These are phyloP conservation scores for Drosophila gunungcola DNA, from an alignment of 1,140 invertebrate genomes.

Conservation along the genomic window DNA sequence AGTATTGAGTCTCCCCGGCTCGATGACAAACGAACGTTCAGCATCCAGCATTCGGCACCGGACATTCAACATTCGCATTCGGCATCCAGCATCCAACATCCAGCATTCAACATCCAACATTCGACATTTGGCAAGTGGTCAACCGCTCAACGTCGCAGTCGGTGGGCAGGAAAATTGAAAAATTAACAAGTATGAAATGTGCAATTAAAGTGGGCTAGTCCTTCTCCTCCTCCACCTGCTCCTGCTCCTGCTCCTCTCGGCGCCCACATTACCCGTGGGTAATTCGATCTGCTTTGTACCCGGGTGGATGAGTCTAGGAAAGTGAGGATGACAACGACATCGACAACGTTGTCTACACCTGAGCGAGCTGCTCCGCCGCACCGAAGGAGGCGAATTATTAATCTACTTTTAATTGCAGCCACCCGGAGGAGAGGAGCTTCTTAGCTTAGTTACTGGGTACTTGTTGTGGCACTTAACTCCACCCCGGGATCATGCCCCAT, in stretches of 20 bases:
- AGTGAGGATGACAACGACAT: constrained; percentile 64
- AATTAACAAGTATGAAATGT: constrained; percentile 83
- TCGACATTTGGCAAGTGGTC: constrained; percentile 77
- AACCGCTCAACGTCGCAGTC: constrained; percentile 53
- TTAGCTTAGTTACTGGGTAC: constrained; percentile 46
- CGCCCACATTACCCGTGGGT: constrained; percentile 42
- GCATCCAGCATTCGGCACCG: constrained; percentile 44
- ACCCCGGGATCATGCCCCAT: constrained; percentile 47
- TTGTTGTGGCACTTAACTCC: constrained; percentile 63
- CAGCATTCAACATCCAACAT: constrained; percentile 20
- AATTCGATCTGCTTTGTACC: constrained; percentile 47
- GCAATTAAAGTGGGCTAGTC: constrained; percentile 74
- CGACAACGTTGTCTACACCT: constrained; percentile 67
- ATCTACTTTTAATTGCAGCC: constrained; percentile 77
- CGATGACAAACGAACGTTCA: constrained; percentile 61
- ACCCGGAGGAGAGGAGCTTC: constrained; percentile 13
- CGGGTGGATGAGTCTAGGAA: constrained; percentile 14
- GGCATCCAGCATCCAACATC: constrained; percentile 5
- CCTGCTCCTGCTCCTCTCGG: neutral
- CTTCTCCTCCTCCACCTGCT: too few species aligned
- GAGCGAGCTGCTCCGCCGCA: constrained; percentile 45
- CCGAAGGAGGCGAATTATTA: constrained; percentile 67
- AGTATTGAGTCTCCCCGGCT: neutral
- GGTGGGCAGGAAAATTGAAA: constrained; percentile 81
- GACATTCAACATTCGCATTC: constrained; percentile 25